A percentile compares a stretch with the other conserved stretches of the same genome.
phyloP scores from a whole-genome alignment of 1,140 invertebrate species.

The Atta cephalotes region DNA sequence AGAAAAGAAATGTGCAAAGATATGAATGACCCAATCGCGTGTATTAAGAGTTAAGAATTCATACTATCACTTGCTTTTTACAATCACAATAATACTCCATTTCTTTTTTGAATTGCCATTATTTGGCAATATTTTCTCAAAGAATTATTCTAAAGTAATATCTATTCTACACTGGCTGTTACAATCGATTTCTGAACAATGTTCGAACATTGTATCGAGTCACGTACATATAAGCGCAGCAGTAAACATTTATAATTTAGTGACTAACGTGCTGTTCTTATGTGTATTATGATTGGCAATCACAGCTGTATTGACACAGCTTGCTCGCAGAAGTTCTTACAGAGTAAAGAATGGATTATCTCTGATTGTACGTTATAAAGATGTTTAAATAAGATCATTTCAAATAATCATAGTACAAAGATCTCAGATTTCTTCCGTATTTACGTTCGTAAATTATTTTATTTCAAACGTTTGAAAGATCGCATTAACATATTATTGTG shows the following conservation, averaged over 20 bases:
- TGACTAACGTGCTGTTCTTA: background rate
- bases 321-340: background rate
- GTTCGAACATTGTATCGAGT: background rate
- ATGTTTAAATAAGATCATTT: background rate
- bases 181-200: background rate
- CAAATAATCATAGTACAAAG: background rate
- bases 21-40: too few relatives aligned
- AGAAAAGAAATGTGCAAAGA: too few relatives aligned
- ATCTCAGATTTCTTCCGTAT: background rate
- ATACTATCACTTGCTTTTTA: background rate
- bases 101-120: background rate
- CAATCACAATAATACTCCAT: background rate
- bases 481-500: background rate
- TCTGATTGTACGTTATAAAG: constrained; percentile 4
- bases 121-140: constrained; percentile 24
- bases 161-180: background rate
- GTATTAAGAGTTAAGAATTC: background rate
- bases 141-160: background rate
- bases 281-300: background rate
- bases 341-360: background rate
- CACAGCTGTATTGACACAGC: constrained; percentile 44
- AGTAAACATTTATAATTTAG: background rate
- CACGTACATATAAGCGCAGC: background rate
- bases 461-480: background rate
- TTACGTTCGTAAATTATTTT: background rate